Percentiles rank a stretch among this genome's conserved stretches.
These are phyloP conservation scores for Anniella stebbinsi DNA, from an alignment of 2,797 vertebrate species.

Conservation along the genomic window DNA sequence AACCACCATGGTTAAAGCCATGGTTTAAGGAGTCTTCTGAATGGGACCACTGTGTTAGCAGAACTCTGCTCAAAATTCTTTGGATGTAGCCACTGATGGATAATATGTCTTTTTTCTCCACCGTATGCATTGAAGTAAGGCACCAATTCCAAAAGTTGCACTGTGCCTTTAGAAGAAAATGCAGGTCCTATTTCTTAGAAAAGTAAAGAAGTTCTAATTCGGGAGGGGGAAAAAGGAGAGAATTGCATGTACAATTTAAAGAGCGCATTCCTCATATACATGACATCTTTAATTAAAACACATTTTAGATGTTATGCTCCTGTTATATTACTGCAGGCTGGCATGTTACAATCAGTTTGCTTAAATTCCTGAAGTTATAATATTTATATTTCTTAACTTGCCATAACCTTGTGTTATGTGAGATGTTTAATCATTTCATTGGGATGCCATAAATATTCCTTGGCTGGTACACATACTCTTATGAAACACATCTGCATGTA, in stretches of 20 bases:
- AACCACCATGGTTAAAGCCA: too few species aligned
- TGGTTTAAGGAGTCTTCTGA: too few species aligned
- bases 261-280: background rate
- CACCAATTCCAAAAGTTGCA: background rate
- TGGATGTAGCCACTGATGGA: background rate
- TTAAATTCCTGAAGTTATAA: conserved; percentile 53
- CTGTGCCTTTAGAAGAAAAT: background rate
- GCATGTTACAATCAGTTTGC: conserved; percentile 41
- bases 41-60: too few species aligned
- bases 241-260: conserved; percentile 1
- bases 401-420: conserved; percentile 30
- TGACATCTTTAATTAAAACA: conserved; percentile 15
- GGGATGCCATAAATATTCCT: conserved; percentile 49
- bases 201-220: background rate
- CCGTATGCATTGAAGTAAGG: background rate
- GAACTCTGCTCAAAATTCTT: background rate
- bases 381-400: conserved; percentile 49
- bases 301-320: conserved; percentile 28
- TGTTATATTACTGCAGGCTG: conserved; percentile 36
- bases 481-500: conserved; percentile 24
- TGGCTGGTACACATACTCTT: conserved; percentile 31
- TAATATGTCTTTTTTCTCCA: background rate
- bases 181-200: background rate
- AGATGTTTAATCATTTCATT: conserved; percentile 40
- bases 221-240: background rate